Percentiles rank a stretch among this genome's conserved stretches.
These are phyloP conservation scores for Dromius quadrimaculatus DNA, from an alignment of 2,888 invertebrate species.

Conservation along the genomic window DNA sequence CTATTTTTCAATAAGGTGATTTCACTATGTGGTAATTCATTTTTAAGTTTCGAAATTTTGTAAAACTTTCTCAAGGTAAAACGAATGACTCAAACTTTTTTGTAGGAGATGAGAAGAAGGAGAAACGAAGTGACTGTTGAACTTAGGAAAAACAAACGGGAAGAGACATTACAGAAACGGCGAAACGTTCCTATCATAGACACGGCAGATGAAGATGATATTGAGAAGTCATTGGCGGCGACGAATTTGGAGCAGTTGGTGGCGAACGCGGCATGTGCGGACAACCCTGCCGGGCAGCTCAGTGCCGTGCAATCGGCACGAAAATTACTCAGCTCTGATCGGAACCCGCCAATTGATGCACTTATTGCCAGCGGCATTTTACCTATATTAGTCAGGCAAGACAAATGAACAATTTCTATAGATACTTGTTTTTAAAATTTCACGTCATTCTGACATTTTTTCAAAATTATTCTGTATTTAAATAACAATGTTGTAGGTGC, in stretches of 20 bases:
- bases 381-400: conserved; percentile 78
- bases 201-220: conserved; percentile 85
- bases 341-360: conserved; percentile 98
- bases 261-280: conserved; percentile 84
- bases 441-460: too few relatives aligned
- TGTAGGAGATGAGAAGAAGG: conserved; percentile 95
- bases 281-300: conserved; percentile 85
- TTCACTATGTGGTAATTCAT: too few relatives aligned
- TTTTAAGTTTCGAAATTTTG: too few relatives aligned
- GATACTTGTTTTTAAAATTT: too few relatives aligned
- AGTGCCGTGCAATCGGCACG: conserved; percentile 94
- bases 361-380: conserved; percentile 94
- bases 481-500: too few relatives aligned
- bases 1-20: too few relatives aligned
- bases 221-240: conserved; percentile 76
- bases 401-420: too few relatives aligned
- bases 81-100: neutral
- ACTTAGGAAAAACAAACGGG: conserved; percentile 97
- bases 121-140: conserved; percentile 97
- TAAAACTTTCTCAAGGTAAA: too few relatives aligned
- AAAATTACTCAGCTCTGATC: conserved; percentile 95
- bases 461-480: too few relatives aligned
- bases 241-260: conserved; percentile 87
- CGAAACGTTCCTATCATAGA: conserved; percentile 94
- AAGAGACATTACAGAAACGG: conserved; percentile 95